These are phyloP conservation scores for Drosophila varians DNA, from an alignment of 1,140 invertebrate species.

Conservation along the genomic window DNA sequence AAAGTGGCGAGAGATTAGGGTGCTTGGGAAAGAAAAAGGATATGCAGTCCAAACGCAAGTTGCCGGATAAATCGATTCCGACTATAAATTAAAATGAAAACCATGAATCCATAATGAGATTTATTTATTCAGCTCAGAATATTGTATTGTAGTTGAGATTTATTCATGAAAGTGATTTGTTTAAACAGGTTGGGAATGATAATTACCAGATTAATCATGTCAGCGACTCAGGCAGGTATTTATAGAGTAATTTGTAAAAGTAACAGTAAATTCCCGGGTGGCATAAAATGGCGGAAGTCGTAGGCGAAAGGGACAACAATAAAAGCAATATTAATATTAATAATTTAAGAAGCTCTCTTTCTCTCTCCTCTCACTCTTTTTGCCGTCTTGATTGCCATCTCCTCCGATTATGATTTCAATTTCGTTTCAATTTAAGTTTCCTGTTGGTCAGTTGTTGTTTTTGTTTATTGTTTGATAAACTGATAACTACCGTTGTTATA, in stretches of 20 bases:
- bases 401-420: constrained; percentile 12
- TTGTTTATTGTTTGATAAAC: constrained; percentile 52
- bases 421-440: constrained; percentile 48
- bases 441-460: constrained; percentile 43
- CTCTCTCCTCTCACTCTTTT: not conserved
- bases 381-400: constrained; percentile 27
- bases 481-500: constrained; percentile 72
- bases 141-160: not conserved
- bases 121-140: not conserved
- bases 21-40: not conserved
- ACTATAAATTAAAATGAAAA: not conserved
- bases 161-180: not conserved
- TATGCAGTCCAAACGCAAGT: not conserved
- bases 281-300: constrained; percentile 25
- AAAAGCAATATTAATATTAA: constrained; percentile 3
- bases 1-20: not conserved
- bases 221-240: too few species aligned
- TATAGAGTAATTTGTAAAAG: not conserved
- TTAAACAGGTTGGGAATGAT: not conserved
- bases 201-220: not conserved
- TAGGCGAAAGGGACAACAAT: constrained; percentile 16
- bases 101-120: not conserved
- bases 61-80: not conserved
- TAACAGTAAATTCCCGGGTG: too few species aligned
- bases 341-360: constrained; percentile 26